Percentiles rank a stretch among this genome's conserved stretches.
These are phyloP conservation scores for Entosphenus tridentatus DNA, from an alignment of 2,113 vertebrate species.

Conservation along the genomic window DNA sequence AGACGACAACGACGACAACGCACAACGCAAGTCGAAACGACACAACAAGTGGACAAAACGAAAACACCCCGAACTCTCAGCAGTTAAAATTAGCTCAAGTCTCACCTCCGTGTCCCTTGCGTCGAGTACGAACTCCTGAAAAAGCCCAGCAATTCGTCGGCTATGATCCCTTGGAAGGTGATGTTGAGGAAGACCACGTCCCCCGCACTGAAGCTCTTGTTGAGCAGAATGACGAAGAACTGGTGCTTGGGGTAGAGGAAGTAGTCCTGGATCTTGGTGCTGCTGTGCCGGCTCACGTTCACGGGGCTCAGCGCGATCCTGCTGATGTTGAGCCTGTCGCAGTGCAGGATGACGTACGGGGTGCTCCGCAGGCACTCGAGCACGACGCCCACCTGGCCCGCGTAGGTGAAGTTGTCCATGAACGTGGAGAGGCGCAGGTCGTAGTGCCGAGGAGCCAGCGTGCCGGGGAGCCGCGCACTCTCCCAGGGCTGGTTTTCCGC, in stretches of 20 bases:
- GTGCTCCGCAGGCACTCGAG: slow-evolving; percentile 59
- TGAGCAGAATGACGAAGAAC: slow-evolving; percentile 59
- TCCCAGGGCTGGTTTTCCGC: slow-evolving; percentile 34
- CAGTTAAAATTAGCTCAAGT: not conserved
- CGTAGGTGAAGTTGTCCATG: slow-evolving; percentile 95
- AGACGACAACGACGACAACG: no score
- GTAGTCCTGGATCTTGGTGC: slow-evolving; percentile 36
- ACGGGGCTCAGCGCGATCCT: slow-evolving; percentile 45
- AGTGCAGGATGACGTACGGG: slow-evolving; percentile 60
- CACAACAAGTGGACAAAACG: no score
- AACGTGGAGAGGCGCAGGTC: slow-evolving; percentile 49
- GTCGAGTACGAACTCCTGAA: slow-evolving; percentile 72
- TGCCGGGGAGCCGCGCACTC: slow-evolving; percentile 34
- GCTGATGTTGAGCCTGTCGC: slow-evolving; percentile 46
- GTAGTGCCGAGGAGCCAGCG: slow-evolving; percentile 59
- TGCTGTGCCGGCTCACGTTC: slow-evolving; percentile 37
- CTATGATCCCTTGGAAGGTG: slow-evolving; percentile 56
- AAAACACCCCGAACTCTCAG: no score
- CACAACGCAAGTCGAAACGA: no score
- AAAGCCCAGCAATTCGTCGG: slow-evolving; percentile 77
- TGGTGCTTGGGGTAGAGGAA: slow-evolving; percentile 53
- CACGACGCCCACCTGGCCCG: slow-evolving; percentile 66
- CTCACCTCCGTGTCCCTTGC: slow-evolving; percentile 55
- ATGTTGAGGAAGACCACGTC: slow-evolving; percentile 58
- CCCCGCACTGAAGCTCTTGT: slow-evolving; percentile 49